A percentile compares a stretch with the other conserved stretches of the same genome.
Conservation (phyloP, 2,113 vertebrate genomes). For the Illadopsis cleaveri region DNA sequence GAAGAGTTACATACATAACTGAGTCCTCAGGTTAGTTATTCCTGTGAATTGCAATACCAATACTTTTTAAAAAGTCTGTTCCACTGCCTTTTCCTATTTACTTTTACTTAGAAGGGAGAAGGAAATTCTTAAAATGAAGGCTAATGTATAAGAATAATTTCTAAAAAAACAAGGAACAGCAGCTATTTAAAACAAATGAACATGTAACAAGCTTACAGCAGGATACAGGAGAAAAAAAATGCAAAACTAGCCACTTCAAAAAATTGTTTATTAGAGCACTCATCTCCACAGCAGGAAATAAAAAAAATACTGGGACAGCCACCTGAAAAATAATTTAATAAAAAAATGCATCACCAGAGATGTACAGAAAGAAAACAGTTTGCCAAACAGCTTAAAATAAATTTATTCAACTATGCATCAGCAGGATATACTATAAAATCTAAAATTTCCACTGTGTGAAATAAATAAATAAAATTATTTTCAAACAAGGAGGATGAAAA, state of each 20-base stretch:
- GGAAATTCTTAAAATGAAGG: not conserved
- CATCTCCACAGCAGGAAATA: constrained; percentile 64
- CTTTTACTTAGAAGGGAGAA: not conserved
- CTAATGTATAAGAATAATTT: constrained; percentile 7
- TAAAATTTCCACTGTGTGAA: not conserved
- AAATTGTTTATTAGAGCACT: constrained; percentile 67
- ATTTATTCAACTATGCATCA: constrained; percentile 46
- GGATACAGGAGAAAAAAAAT: constrained; percentile 31
- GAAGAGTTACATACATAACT: no score
- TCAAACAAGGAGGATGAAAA: not conserved
- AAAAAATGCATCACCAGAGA: constrained; percentile 43
- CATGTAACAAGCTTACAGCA: constrained; percentile 56
- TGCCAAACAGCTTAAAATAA: constrained; percentile 49
- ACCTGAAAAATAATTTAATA: constrained; percentile 69
- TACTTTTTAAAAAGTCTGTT: not conserved
- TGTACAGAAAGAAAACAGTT: constrained; percentile 42
- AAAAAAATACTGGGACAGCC: constrained; percentile 45
- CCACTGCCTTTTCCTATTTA: not conserved
- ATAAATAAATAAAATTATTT: constrained; percentile 39
- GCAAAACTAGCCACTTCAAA: constrained; percentile 59
- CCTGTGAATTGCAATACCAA: not conserved
- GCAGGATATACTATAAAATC: constrained; percentile 24
- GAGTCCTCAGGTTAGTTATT: not conserved
- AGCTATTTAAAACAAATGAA: constrained; percentile 62
- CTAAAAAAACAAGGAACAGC: not conserved